Evolutionary conservation across 2,113 vertebrate species (phyloP), one percentile per base, ranked within the genome.

Genomic region (Chauna torquata): DNA sequence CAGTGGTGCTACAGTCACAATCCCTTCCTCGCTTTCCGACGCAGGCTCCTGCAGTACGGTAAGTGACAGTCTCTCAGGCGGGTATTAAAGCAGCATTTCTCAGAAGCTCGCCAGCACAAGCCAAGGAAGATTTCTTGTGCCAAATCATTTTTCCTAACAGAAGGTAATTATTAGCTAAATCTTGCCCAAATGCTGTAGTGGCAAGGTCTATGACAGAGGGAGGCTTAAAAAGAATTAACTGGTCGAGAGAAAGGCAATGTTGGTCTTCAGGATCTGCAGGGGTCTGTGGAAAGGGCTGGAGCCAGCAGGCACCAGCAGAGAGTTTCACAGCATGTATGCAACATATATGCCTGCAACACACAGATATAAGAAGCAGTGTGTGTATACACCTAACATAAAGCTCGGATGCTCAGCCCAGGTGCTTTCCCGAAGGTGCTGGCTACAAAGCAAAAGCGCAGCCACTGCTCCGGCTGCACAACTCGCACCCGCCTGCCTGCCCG

Each of bases 151-250:
- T 95, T 94, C 69, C 70, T 96, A 96, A 96, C 96, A 95, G 94
- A 96, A 97, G 94, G 96, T 92, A 95, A 97, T 97, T 96, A 97
- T 96, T 95, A 97, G 90, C 95, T 96, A 94, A 97, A 92, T 72
- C 91, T 95, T 96, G 68, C 92, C 95, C 94, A 84, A 97, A 96
- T 34, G 16, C 94, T 88, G 61, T 64, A 90, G 96, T 62, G 32
- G 83, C 82, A 94, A 66, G 94, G 94, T 72, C 58, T 94, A 77
- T 95, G 83, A 94, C 89, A 89, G 79, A 88, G 75, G 78, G 55
- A 97, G 70, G 88, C 69, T 94, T 95, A 55, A 94, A 96, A 92
- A 93, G 8, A 94, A 94, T 95, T 97, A 95, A 95, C 87, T 77
- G 49, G 71, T 61, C 95, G 94, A 94, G 55, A 82, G 92, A 96